phyloP scores from a whole-genome alignment of 2,888 invertebrate species.

The Oligia strigilis region DNA sequence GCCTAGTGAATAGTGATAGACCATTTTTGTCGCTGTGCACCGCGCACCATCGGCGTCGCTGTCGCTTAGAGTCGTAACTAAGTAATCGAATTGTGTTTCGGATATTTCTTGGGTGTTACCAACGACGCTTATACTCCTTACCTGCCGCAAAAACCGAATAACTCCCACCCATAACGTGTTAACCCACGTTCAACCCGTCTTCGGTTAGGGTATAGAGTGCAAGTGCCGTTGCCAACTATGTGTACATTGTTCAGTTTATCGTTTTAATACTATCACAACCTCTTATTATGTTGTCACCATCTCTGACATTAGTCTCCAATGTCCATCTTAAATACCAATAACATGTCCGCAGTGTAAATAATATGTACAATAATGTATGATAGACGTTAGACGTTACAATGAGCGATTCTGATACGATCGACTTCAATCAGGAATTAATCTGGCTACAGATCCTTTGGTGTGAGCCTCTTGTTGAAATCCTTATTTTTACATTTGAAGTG shows the following conservation, averaged over 20 bases:
- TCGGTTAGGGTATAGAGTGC: background rate
- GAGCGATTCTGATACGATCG: background rate
- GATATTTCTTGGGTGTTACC: background rate
- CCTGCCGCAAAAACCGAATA: background rate
- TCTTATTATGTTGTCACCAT: background rate
- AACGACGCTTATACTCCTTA: background rate
- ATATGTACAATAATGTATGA: constrained; percentile 15
- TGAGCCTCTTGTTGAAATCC: background rate
- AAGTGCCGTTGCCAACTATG: constrained; percentile 2
- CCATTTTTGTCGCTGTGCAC: background rate
- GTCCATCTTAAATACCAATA: background rate
- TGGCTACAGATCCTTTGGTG: background rate
- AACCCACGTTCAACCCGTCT: background rate
- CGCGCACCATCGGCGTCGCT: background rate
- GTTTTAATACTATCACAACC: background rate
- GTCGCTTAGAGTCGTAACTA: background rate
- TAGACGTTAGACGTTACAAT: constrained; percentile 5
- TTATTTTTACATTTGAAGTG: constrained; percentile 18
- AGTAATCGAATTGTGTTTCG: background rate
- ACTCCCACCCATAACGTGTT: no score
- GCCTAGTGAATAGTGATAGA: constrained; percentile 7
- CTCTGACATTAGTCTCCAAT: background rate
- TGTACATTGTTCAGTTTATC: constrained; percentile 10
- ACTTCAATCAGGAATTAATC: background rate
- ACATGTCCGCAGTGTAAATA: constrained; percentile 27